Percentiles rank a stretch among this genome's conserved stretches.
Conservation (phyloP, 2,888 invertebrate species). For the Philonicus albiceps region DNA sequence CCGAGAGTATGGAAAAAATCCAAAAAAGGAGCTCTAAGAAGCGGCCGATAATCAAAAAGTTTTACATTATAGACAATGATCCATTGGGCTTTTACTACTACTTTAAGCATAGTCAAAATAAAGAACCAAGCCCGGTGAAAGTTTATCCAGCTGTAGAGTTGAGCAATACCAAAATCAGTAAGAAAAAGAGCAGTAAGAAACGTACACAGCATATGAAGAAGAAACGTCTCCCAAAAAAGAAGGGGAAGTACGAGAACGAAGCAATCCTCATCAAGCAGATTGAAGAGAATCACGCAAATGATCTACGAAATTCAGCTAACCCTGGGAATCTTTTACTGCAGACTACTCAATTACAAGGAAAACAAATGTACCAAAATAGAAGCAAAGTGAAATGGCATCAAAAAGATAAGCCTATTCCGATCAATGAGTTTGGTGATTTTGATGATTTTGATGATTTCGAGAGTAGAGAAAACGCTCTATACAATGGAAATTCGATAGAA, state of each 20-base stretch:
- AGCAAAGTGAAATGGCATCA: background rate
- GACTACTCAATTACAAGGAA: background rate
- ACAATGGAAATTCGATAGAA: background rate
- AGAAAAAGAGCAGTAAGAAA: background rate
- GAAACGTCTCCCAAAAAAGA: background rate
- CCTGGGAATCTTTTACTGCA: background rate
- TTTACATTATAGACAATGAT: background rate
- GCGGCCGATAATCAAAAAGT: background rate
- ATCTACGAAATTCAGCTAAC: background rate
- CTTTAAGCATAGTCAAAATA: background rate
- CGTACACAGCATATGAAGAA: background rate
- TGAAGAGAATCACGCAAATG: background rate
- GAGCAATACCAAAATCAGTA: background rate
- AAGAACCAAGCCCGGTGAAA: background rate
- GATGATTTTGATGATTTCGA: background rate
- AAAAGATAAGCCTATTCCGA: background rate
- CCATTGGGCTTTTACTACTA: background rate
- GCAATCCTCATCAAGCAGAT: background rate
- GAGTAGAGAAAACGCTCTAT: background rate
- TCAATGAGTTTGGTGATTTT: background rate
- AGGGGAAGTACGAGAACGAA: background rate
- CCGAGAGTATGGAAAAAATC: background rate
- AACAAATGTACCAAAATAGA: background rate
- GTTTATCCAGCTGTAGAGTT: background rate
- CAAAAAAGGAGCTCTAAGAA: background rate